Percentiles rank a stretch among this genome's conserved stretches.
Conservation (phyloP, 2,797 vertebrate species). For the Oreochromis mossambicus region DNA sequence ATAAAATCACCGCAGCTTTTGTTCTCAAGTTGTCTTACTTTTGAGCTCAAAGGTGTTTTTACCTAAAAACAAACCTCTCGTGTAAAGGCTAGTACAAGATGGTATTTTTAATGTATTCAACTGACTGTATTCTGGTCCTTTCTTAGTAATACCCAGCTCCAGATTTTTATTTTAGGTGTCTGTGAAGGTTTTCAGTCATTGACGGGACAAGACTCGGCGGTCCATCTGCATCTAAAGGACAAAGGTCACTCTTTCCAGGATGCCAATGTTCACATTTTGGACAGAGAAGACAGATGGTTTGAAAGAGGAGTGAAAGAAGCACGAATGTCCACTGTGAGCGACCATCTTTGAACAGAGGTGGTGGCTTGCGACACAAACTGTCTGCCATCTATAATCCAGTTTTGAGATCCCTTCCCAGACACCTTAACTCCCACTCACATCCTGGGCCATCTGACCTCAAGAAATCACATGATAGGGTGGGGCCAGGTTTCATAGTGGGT, state of each 20-base stretch:
- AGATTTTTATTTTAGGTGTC: not conserved
- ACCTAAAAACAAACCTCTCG: rapidly evolving
- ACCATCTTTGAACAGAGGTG: not conserved
- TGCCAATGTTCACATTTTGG: not conserved
- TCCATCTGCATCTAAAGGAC: not conserved
- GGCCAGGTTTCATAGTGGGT: rapidly evolving
- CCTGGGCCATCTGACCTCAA: not conserved
- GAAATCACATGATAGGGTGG: not conserved
- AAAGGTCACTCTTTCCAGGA: rapidly evolving
- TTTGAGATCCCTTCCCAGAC: not conserved
- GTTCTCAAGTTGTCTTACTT: not conserved
- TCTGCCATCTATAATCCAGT: not conserved
- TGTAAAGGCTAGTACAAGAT: not conserved
- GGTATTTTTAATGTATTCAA: not conserved
- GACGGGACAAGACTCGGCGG: not conserved
- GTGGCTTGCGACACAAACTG: not conserved
- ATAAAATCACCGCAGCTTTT: not conserved
- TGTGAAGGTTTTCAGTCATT: not conserved
- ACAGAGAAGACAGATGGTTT: not conserved
- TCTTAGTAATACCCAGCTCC: not conserved
- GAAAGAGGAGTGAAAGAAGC: rapidly evolving
- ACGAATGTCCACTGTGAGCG: not conserved
- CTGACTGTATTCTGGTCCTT: not conserved
- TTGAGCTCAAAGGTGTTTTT: not conserved
- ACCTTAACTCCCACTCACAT: not conserved